Base-by-base conservation (phyloP, 2,113 vertebrate species). In the Burhinus oedicnemus region DNA sequence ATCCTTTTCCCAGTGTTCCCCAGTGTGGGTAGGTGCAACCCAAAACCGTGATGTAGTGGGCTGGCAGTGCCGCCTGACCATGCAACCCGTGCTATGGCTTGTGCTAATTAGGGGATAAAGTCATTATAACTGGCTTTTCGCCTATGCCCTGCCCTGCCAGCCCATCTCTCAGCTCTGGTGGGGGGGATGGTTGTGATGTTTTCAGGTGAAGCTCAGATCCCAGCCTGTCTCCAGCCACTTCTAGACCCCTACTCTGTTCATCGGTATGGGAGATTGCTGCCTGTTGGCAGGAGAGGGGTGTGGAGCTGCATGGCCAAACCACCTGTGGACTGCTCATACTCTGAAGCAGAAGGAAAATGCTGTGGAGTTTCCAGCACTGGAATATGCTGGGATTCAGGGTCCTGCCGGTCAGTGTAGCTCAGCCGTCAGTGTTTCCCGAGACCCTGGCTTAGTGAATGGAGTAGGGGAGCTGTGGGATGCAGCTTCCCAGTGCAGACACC, bases 41-140 rank as follows among this genome's bases (percentile, higher is more conserved):
- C 42, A 45, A 75, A 64, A 64, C 15, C 11, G 49, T 16, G 25
- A 29, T 3, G 11, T 12, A 8, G 14, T 5, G 38, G 51, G 34
- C 26, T 42, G 66, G 45, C 15, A 68, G 60, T 1, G 2, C n/a
- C 64, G 16, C 0, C 3, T 68, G 75, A 34, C 36, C 21, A 0
- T 27, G 34, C 19, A 40, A 5, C 74, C 42, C 1, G 0, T 54
- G 45, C 58, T 52, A 5, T 7, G 44, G 44, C 57, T 40, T 47
- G 9, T 68, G 71, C 71, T 74, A 30, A 47, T 64, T 58, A 62
- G 42, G 42, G 40, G 29, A 22, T 27, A 32, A 68, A 77, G 47
- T 78, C 25, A 18, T 82, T 62, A 15, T 3, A 40, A 32, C 6
- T 32, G 77, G 42, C 65, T 44, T 55, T 47, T 68, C 38, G 21